Base-by-base conservation (phyloP, 2,888 invertebrate genomes). In the Papilio elwesi region DNA sequence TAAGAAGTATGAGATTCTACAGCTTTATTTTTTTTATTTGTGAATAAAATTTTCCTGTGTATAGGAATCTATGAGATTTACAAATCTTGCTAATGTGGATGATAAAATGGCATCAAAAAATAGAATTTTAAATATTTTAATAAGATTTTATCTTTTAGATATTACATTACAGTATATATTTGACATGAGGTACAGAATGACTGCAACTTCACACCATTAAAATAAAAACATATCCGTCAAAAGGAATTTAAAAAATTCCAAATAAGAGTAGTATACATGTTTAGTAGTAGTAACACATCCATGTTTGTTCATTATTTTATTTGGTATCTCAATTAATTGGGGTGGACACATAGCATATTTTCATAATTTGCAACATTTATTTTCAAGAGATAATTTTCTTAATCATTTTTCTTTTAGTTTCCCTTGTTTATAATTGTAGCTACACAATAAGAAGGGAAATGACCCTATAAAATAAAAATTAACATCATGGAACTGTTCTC, bases 1-100 rank as follows among this genome's bases (percentile, higher is more conserved):
- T 38, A 38, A n/a, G 9, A 57, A 57, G 6, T 15, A 59, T 38
- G 59, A 59, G 59, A 59, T 59, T 59, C 59, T n/a, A n/a, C 8
- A 38, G n/a, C 10, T 26, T 43, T 9, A 43, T 9, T 53, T 15
- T 55, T 26, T 11, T 12, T 57, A 13, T 57, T 36, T 36, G 13
- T 57, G 0, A 55, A 26, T 11, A 15, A 55, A 53, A 11, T 26
- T 55, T n/a, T n/a, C n/a, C n/a, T 55, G 6, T 4, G 12, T 12
- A 36, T 26, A 57, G 12, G 6, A 11, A 26, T 15, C 26, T 57
- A 36, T 26, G 15, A 36, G 6, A 36, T 4, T 2, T 26, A 12
- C 36, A 43, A 43, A 43, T 55, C 6, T 13, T 2, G 6, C n/a
- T 11, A 26, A 26, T 26, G 26, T 26, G 26, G 12, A 55, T 55